These are phyloP conservation scores for Abrostola tripartita DNA, from an alignment of 2,888 invertebrate genomes.

Conservation along the genomic window DNA sequence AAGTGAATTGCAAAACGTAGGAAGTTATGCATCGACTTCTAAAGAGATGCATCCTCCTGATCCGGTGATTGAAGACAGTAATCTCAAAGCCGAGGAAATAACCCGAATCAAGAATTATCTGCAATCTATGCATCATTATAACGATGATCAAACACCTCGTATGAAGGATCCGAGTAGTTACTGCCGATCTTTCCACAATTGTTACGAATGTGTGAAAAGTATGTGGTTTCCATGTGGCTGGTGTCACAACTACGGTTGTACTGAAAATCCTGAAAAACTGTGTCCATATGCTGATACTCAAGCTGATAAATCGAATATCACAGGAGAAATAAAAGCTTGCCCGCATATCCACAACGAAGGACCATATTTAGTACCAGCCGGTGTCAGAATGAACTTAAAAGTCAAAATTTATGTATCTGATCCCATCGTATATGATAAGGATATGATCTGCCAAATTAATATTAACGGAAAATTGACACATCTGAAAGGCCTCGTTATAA, in stretches of 20 bases:
- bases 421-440: conserved; percentile 60
- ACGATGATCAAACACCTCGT: conserved; percentile 2
- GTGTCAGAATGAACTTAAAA: conserved; percentile 56
- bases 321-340: conserved; percentile 46
- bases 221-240: conserved; percentile 62
- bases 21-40: not conserved
- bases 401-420: conserved; percentile 63
- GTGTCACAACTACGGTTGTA: conserved; percentile 71
- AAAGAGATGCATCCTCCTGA: not conserved
- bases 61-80: not conserved
- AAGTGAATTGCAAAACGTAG: conserved; percentile 6
- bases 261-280: conserved; percentile 47
- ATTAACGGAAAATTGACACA: conserved; percentile 52
- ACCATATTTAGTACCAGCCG: conserved; percentile 60
- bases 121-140: conserved; percentile 6
- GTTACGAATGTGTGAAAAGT: conserved; percentile 63
- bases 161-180: conserved; percentile 42
- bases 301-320: conserved; percentile 24
- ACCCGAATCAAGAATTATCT: conserved; percentile 31
- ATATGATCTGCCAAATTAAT: conserved; percentile 63
- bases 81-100: conserved; percentile 27
- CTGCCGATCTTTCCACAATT: conserved; percentile 60
- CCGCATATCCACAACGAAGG: conserved; percentile 61
- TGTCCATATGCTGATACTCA: conserved; percentile 51
- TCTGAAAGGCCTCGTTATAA: conserved; percentile 60